Conservation (phyloP, 2,888 invertebrate genomes). For the Mayetiola destructor region DNA sequence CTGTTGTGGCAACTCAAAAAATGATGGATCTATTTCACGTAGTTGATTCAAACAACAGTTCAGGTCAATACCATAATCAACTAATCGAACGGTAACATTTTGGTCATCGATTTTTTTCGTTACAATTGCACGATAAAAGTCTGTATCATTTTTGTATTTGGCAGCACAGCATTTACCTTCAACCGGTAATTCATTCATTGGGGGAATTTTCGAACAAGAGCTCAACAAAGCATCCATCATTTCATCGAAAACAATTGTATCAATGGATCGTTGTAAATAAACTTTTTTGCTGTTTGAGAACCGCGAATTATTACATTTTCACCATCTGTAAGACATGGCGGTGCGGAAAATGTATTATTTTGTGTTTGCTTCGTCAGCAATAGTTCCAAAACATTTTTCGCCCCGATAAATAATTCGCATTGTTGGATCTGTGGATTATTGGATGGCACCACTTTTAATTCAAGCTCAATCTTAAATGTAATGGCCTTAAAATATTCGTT, state of each 20-base stretch:
- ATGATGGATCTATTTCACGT: slow-evolving; percentile 47
- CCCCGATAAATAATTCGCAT: slow-evolving; percentile 50
- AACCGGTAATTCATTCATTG: slow-evolving; percentile 37
- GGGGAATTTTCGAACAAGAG: slow-evolving; percentile 41
- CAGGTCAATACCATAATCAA: slow-evolving; percentile 93
- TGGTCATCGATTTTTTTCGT: background rate
- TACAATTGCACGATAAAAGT: slow-evolving; percentile 85
- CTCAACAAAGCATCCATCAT: slow-evolving; percentile 52
- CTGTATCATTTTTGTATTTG: slow-evolving; percentile 49
- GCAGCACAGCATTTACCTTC: slow-evolving; percentile 50
- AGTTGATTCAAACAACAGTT: slow-evolving; percentile 46
- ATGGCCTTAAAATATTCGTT: slow-evolving; percentile 55
- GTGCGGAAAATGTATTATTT: slow-evolving; percentile 26
- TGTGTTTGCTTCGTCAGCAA: slow-evolving; percentile 27
- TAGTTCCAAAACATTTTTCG: slow-evolving; percentile 28
- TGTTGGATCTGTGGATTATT: slow-evolving; percentile 61
- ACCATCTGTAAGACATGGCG: slow-evolving; percentile 25
- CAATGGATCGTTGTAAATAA: slow-evolving; percentile 53
- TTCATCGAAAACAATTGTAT: slow-evolving; percentile 43
- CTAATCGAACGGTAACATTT: slow-evolving; percentile 59
- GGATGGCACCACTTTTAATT: slow-evolving; percentile 50
- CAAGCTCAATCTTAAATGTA: slow-evolving; percentile 40
- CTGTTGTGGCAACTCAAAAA: slow-evolving; percentile 52
- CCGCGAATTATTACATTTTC: slow-evolving; percentile 32
- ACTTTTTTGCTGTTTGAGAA: slow-evolving; percentile 51